A percentile compares a stretch with the other conserved stretches of the same genome.
These are phyloP conservation scores for Gobio gobio DNA, from an alignment of 2,113 vertebrate species.

Conservation along the genomic window DNA sequence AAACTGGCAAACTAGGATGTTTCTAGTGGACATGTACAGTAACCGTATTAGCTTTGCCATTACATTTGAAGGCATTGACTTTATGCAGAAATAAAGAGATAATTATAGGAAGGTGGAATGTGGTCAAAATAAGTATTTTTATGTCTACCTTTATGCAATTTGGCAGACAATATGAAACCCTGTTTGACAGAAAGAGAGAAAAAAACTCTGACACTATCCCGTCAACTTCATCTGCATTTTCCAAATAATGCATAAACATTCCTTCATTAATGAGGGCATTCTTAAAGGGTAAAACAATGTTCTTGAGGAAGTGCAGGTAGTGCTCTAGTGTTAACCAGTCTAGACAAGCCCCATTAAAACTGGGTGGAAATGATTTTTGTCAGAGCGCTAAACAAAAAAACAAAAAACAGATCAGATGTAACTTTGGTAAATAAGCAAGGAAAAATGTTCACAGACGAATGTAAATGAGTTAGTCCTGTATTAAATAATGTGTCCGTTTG, in stretches of 20 bases:
- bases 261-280: background rate
- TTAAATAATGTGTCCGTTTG: background rate
- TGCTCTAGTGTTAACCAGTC: conserved; percentile 15
- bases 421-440: conserved; percentile 67
- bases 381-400: conserved; percentile 38
- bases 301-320: conserved; percentile 12
- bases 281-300: background rate
- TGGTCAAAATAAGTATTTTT: conserved; percentile 5
- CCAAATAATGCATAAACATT: background rate
- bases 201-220: background rate
- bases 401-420: conserved; percentile 29
- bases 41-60: background rate
- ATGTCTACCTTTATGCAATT: background rate
- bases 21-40: background rate
- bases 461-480: background rate
- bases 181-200: background rate
- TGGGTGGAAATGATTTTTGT: conserved; percentile 44
- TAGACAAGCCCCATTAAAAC: conserved; percentile 23
- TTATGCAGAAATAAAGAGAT: conserved; percentile 22
- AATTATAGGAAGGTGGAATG: conserved; percentile 60
- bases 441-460: background rate
- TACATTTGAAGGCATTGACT: background rate
- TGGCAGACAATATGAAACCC: background rate
- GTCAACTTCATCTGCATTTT: background rate
- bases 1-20: conserved; percentile 3